Evolutionary conservation across 2,888 invertebrate species (phyloP).

Genomic region (Harpalus rubripes): DNA sequence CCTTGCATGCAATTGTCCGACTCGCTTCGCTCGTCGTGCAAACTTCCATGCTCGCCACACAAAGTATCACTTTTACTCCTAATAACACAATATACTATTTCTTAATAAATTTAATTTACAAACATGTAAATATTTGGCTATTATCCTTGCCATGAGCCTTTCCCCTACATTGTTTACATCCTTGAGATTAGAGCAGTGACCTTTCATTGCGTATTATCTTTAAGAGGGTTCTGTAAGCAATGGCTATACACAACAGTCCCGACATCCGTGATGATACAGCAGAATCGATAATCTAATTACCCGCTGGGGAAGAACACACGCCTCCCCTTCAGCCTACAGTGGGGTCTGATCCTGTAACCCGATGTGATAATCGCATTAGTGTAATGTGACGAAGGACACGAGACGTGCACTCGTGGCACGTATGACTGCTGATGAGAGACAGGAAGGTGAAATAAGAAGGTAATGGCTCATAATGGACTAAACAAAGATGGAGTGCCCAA

Average conservation of each 20-base stretch:
- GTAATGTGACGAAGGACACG: conserved; percentile 51
- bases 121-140: neutral
- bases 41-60: no score
- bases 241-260: conserved; percentile 17
- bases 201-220: neutral
- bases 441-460: neutral
- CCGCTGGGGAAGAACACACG: conserved; percentile 19
- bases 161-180: neutral
- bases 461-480: neutral
- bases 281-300: conserved; percentile 57
- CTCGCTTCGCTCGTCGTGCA: no score
- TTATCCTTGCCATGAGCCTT: neutral
- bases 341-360: conserved; percentile 37
- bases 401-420: neutral
- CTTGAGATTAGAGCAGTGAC: neutral
- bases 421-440: conserved; percentile 1
- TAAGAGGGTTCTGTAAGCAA: conserved; percentile 6
- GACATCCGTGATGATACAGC: conserved; percentile 43
- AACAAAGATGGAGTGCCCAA: neutral
- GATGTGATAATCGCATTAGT: conserved; percentile 52
- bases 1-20: no score
- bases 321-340: neutral
- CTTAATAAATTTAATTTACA: neutral
- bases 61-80: no score
- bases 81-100: no score